Conservation (phyloP, 2,113 vertebrate species). For the Aramus guarauna region DNA sequence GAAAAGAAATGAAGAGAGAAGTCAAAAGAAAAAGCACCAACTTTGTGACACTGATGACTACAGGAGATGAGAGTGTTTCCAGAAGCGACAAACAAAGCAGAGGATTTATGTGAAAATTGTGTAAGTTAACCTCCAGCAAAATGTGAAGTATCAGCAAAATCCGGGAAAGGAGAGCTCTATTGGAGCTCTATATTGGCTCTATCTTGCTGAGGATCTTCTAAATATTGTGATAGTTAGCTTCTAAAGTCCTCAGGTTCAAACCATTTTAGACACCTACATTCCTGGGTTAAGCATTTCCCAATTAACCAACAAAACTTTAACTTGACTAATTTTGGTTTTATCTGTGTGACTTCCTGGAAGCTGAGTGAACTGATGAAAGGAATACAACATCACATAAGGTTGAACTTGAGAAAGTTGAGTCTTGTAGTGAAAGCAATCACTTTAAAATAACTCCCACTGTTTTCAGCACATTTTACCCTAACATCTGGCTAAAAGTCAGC, state of each 20-base stretch:
- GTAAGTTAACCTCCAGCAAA: not conserved
- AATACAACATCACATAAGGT: not conserved
- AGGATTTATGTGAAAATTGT: not conserved
- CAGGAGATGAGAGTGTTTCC: not conserved
- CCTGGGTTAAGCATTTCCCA: not conserved
- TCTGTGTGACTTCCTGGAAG: not conserved
- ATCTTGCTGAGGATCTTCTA: not conserved
- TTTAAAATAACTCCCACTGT: not conserved
- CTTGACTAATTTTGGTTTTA: not conserved
- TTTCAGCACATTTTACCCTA: not conserved
- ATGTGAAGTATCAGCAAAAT: not conserved
- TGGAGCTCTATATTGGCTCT: no score
- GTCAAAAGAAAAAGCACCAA: not conserved
- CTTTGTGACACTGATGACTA: not conserved
- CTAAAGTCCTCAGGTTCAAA: not conserved
- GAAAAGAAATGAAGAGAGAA: not conserved
- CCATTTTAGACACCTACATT: not conserved
- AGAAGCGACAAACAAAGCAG: not conserved
- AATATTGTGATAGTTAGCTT: not conserved
- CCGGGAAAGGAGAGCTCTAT: not conserved
- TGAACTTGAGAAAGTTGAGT: not conserved
- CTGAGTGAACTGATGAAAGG: not conserved
- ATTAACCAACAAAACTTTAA: not conserved
- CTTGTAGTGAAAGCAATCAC: not conserved
- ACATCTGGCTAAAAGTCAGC: not conserved